These are phyloP conservation scores for Antennarius striatus DNA, from an alignment of 2,113 vertebrate species.

Conservation along the genomic window DNA sequence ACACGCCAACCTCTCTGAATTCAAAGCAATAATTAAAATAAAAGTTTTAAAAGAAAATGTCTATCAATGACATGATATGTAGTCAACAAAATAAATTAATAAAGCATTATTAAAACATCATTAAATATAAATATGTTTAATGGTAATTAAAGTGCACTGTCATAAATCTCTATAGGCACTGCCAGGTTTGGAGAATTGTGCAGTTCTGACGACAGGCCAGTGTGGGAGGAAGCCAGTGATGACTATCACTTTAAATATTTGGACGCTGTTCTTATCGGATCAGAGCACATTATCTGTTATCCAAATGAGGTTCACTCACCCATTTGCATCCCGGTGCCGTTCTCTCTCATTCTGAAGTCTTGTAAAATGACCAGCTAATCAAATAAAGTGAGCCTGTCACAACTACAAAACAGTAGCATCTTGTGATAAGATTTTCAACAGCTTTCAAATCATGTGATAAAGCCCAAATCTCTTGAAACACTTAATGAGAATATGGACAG, in stretches of 20 bases:
- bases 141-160: no score
- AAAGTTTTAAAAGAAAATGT: no score
- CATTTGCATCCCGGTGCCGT: no score
- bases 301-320: no score
- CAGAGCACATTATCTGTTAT: neutral
- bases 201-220: neutral
- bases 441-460: conserved; percentile 12
- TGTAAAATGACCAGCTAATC: conserved; percentile 2
- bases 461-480: neutral
- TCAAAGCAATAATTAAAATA: no score
- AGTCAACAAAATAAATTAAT: no score
- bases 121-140: no score
- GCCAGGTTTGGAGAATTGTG: neutral
- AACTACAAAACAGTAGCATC: neutral
- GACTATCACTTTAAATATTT: neutral
- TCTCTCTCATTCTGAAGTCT: neutral
- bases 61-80: no score
- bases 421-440: neutral
- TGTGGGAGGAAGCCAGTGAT: neutral
- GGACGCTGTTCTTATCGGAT: neutral
- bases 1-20: no score
- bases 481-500: neutral
- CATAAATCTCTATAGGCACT: neutral
- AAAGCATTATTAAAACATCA: no score
- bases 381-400: neutral